These are phyloP conservation scores for Machimus atricapillus DNA, from an alignment of 2,888 invertebrate species.

Conservation along the genomic window DNA sequence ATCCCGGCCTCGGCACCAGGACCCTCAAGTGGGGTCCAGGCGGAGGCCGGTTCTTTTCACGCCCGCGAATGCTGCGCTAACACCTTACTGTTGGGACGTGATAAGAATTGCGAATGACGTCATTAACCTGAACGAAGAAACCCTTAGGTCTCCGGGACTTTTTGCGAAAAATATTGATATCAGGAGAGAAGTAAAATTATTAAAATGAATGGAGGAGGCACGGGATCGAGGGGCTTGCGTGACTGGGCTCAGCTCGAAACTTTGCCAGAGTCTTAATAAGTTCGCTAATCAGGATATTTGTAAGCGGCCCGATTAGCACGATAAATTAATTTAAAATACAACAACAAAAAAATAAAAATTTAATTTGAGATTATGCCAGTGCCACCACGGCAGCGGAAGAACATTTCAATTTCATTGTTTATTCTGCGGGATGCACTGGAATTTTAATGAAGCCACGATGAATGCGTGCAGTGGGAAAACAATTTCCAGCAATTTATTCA, in stretches of 20 bases:
- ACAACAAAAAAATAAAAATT: background rate
- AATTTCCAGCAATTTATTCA: background rate
- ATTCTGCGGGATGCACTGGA: background rate
- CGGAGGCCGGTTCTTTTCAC: background rate
- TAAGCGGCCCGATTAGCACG: slow-evolving; percentile 24
- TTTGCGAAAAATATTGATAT: slow-evolving; percentile 42
- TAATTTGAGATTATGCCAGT: slow-evolving; percentile 8
- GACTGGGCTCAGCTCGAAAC: background rate
- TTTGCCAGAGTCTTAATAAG: slow-evolving; percentile 11
- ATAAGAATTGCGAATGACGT: slow-evolving; percentile 41
- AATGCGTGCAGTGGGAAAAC: background rate
- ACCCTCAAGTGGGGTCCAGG: background rate
- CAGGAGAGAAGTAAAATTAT: slow-evolving; percentile 43
- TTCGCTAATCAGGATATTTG: slow-evolving; percentile 40
- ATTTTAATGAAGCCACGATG: background rate
- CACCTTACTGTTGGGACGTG: slow-evolving; percentile 43
- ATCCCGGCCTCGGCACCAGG: background rate
- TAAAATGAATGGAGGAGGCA: slow-evolving; percentile 42
- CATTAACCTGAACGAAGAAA: slow-evolving; percentile 37
- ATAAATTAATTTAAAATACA: slow-evolving; percentile 40
- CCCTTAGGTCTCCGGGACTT: slow-evolving; percentile 12
- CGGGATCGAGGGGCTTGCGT: slow-evolving; percentile 18
- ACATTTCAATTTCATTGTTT: slow-evolving; percentile 5
- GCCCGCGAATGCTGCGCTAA: slow-evolving; percentile 25
- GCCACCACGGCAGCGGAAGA: background rate